Evolutionary conservation across 2,888 invertebrate species (phyloP).

Genomic region (Cheilosia pagana): DNA sequence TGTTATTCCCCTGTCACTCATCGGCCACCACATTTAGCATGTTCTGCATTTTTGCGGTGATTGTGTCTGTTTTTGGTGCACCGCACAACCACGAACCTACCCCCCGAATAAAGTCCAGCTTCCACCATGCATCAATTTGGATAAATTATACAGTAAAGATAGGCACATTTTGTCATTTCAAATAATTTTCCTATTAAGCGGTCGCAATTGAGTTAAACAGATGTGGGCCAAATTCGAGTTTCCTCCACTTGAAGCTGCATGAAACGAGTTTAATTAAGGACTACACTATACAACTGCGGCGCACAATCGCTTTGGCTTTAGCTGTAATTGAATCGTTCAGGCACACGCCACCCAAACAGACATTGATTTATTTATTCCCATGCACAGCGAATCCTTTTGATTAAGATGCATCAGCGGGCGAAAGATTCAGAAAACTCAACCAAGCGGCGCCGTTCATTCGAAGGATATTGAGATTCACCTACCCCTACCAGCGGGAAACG

Average conservation of each 20-base stretch:
- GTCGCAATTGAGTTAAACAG: conserved; percentile 19
- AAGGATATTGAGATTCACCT: conserved; percentile 35
- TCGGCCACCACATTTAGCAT: neutral
- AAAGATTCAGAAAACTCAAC: conserved; percentile 40
- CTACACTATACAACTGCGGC: conserved; percentile 15
- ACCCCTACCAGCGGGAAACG: too few relatives aligned
- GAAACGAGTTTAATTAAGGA: conserved; percentile 37
- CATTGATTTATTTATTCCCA: conserved; percentile 48
- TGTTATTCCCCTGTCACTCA: neutral
- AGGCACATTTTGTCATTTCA: conserved; percentile 22
- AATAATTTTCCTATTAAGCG: conserved; percentile 8
- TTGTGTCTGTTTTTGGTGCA: conserved; percentile 21
- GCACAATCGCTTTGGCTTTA: conserved; percentile 9
- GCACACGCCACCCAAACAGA: conserved; percentile 23
- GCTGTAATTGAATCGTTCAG: conserved; percentile 50
- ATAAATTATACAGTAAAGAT: conserved; percentile 2
- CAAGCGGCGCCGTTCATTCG: conserved; percentile 14
- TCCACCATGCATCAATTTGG: neutral
- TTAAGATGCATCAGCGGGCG: conserved; percentile 35
- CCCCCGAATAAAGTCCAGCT: neutral
- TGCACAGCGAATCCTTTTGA: conserved; percentile 35
- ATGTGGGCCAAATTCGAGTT: conserved; percentile 10
- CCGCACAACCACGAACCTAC: conserved; percentile 27
- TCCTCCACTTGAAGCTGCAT: conserved; percentile 5
- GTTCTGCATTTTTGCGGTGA: conserved; percentile 33